Base-by-base conservation (phyloP, 2,113 vertebrate species). In the Thunnus thynnus region DNA sequence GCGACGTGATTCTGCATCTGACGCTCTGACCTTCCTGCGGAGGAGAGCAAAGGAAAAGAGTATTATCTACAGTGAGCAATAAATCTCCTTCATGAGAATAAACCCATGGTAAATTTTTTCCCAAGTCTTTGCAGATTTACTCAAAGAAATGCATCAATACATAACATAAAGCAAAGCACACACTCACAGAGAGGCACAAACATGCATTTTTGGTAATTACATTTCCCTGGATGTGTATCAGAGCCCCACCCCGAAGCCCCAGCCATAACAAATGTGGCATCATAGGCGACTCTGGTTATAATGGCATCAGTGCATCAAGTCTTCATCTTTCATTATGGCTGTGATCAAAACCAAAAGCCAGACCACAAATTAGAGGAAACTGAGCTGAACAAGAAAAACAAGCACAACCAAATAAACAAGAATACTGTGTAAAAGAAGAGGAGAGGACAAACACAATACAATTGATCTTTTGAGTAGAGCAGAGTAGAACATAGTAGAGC, bases 221-320 rank as follows among this genome's bases (percentile, higher is more conserved):
- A 61, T 65, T 75, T 32, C 41, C 60, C 71, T 54, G 30, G 9
- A 52, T 68, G 80, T 13, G 2, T 66, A 69, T 83, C 77, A 67
- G 57, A 72, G 75, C 32, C 44, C 78, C 81, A 58, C 82, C 88
- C 62, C 32, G 27, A 46, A 72, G 25, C 25, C 72, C 46, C 65
- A 87, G 83, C 75, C 88, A 86, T 88, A 90, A 90, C 90, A 88
- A 76, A 79, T 80, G 88, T 82, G 88, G 79, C 76, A 75, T 80
- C 76, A 56, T 36, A 69, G 85, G 83, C 56, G 72, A 86, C 83
- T 86, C 83, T 75, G 80, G 80, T 77, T 82, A 20, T 58, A 82
- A 85, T 69, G 83, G 75, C 80, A 89, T 90, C 85, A 81, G 80
- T 27, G 88, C 62, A 80, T 69, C 65, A 75, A 84, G 75, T 25